Evolutionary conservation across 2,113 vertebrate species (phyloP).

Genomic region (Amphiprion ocellaris): DNA sequence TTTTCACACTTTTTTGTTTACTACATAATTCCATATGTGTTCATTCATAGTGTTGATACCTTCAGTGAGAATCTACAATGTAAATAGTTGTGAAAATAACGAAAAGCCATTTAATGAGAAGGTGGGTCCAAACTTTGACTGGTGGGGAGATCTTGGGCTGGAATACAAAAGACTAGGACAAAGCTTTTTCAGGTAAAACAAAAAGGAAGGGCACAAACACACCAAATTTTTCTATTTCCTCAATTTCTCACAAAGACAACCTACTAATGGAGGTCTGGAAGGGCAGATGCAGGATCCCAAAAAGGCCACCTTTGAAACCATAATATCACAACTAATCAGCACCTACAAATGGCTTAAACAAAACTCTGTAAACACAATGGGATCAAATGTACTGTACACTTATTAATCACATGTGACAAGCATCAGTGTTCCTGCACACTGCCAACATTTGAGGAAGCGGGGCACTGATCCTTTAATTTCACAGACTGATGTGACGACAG

Average conservation of each 20-base stretch:
- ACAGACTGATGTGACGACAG: slow-evolving; percentile 76
- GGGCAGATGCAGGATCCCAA: slow-evolving; percentile 23
- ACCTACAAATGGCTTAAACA: slow-evolving; percentile 30
- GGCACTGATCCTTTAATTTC: slow-evolving; percentile 79
- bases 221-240: background rate
- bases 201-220: slow-evolving; percentile 9
- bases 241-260: slow-evolving; percentile 31
- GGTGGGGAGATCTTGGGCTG: background rate
- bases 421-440: slow-evolving; percentile 6
- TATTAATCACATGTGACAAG: slow-evolving; percentile 47
- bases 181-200: slow-evolving; percentile 11
- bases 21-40: too few relatives aligned
- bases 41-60: too few relatives aligned
- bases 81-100: too few relatives aligned
- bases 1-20: too few relatives aligned
- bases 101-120: too few relatives aligned
- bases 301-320: slow-evolving; percentile 50
- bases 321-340: slow-evolving; percentile 48
- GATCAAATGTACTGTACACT: slow-evolving; percentile 49
- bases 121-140: too few relatives aligned
- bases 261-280: slow-evolving; percentile 34
- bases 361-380: slow-evolving; percentile 35
- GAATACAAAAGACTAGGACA: slow-evolving; percentile 4
- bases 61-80: too few relatives aligned
- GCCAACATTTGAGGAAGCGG: slow-evolving; percentile 75